Evolutionary conservation across 2,113 vertebrate genomes (phyloP).

Genomic region (Corynorhinus townsendii): DNA sequence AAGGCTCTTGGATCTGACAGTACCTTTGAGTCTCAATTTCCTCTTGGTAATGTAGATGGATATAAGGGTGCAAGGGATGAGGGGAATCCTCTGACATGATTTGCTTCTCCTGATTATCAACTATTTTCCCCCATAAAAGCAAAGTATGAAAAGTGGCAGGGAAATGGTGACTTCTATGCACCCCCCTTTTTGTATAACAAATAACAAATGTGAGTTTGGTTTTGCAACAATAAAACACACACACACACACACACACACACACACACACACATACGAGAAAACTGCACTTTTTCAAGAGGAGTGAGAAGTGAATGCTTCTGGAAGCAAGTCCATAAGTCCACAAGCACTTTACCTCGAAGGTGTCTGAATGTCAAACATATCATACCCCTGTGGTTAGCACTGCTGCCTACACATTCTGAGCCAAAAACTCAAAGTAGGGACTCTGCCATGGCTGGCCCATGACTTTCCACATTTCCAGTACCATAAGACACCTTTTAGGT

Average conservation of each 20-base stretch:
- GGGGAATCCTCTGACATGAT: not conserved
- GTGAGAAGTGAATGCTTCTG: not conserved
- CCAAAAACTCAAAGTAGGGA: not conserved
- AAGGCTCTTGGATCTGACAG: not conserved
- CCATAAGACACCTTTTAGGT: not conserved
- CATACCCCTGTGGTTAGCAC: not conserved
- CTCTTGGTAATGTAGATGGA: not conserved
- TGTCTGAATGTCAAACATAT: not conserved
- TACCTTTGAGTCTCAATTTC: not conserved
- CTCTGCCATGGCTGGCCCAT: not conserved
- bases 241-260: too few species aligned
- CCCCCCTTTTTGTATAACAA: not conserved
- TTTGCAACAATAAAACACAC: not conserved
- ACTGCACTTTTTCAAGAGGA: not conserved
- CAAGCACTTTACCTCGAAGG: not conserved
- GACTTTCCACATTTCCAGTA: not conserved
- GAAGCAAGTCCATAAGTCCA: not conserved
- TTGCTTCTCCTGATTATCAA: not conserved
- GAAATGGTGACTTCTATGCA: not conserved
- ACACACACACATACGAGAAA: not conserved
- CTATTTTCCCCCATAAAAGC: not conserved
- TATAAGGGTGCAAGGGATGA: not conserved
- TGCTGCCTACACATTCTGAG: not conserved
- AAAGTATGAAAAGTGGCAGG: not conserved
- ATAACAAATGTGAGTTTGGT: not conserved